These are phyloP conservation scores for Orchesella flavescens DNA, from an alignment of 2,888 invertebrate species.

Conservation along the genomic window DNA sequence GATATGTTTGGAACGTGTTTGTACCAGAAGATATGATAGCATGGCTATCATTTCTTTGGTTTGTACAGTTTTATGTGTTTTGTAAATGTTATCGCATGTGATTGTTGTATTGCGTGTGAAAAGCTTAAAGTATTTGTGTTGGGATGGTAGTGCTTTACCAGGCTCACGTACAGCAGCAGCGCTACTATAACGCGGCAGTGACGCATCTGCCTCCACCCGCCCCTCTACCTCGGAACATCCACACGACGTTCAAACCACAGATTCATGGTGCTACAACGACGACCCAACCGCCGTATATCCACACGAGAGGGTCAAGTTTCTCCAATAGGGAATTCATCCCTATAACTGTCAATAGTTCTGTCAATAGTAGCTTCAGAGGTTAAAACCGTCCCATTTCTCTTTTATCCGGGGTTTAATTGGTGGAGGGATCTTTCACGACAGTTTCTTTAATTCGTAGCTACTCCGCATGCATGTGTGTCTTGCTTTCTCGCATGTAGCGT, in stretches of 20 bases:
- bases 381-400: too few relatives aligned
- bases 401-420: neutral
- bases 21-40: too few relatives aligned
- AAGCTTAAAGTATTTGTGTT: neutral
- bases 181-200: neutral
- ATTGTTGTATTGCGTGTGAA: neutral
- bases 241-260: neutral
- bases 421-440: neutral
- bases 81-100: neutral
- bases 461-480: too few relatives aligned
- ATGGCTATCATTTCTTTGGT: too few relatives aligned
- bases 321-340: slow-evolving; percentile 39
- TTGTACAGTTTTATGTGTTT: too few relatives aligned
- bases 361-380: neutral
- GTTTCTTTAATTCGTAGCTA: too few relatives aligned
- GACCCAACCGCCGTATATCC: too few relatives aligned
- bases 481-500: too few relatives aligned
- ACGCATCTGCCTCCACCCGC: neutral
- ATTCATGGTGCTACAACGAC: too few relatives aligned
- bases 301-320: too few relatives aligned
- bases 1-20: too few relatives aligned
- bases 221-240: neutral
- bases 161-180: too few relatives aligned
- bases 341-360: slow-evolving; percentile 20
- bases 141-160: neutral